Evolutionary conservation across 1,140 invertebrate species (phyloP).

Genomic region (Marisa cornuarietis): DNA sequence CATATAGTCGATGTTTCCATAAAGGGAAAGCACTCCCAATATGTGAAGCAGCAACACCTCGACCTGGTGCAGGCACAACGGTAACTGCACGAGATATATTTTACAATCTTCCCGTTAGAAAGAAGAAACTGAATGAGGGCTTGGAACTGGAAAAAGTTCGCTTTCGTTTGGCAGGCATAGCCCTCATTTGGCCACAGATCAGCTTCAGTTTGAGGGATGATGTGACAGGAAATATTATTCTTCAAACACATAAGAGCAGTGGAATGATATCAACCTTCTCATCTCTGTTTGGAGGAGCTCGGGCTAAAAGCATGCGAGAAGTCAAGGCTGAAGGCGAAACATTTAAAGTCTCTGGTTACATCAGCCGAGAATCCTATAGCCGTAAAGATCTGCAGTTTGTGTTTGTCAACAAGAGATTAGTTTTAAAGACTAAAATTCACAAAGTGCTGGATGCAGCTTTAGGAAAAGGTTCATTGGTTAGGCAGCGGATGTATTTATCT

Average conservation of each 20-base stretch:
- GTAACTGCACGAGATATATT: constrained; percentile 74
- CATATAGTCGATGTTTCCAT: constrained; percentile 68
- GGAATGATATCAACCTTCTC: constrained; percentile 69
- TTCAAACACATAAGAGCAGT: constrained; percentile 70
- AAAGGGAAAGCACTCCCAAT: constrained; percentile 62
- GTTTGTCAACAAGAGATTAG: constrained; percentile 72
- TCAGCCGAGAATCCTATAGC: constrained; percentile 66
- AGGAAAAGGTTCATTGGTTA: constrained; percentile 52
- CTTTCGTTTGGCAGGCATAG: constrained; percentile 70
- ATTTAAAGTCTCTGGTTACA: constrained; percentile 70
- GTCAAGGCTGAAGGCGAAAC: constrained; percentile 67
- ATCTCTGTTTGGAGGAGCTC: constrained; percentile 68
- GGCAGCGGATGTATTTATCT: constrained; percentile 42
- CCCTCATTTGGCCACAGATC: constrained; percentile 70
- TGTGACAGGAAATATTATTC: constrained; percentile 68
- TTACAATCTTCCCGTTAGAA: constrained; percentile 73
- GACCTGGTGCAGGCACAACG: constrained; percentile 74
- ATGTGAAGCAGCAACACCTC: constrained; percentile 51
- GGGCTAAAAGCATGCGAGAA: constrained; percentile 65
- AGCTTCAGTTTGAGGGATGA: constrained; percentile 75
- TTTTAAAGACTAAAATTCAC: constrained; percentile 69
- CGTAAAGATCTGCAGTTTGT: constrained; percentile 71
- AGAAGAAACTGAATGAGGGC: constrained; percentile 67
- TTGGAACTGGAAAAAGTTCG: constrained; percentile 72
- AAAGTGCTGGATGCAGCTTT: constrained; percentile 68